Evolutionary conservation across 2,113 vertebrate genomes (phyloP), one percentile per base, ranked within the genome.

Genomic region (Caranx melampygus): DNA sequence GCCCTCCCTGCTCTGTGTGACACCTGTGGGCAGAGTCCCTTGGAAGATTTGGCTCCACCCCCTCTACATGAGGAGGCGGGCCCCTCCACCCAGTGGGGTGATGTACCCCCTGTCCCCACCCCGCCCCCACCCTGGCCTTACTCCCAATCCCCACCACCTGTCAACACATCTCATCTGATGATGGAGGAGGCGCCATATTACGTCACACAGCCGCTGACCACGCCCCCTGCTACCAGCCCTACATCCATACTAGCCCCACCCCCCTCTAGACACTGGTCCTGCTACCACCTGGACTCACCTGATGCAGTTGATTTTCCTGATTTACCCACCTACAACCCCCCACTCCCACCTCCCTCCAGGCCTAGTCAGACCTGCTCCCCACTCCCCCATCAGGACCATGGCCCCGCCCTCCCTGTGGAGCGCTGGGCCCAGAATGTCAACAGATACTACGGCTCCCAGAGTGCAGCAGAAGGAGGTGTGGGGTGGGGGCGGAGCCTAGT

Each of bases 371-470:
- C 80, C 35, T 10, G 72, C 6, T 83, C 91, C 20, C 75, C 78
- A 0, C 35, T 75, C 10, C 47, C 75, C 20, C 45, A 40, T 34
- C 77, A 42, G 58, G 81, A 84, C 51, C 54, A 59, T 77, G 57
- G 87, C 85, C 77, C 65, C 0, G 79, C 92, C 21, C 85, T 95
- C 91, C 95, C 97, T 9, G 95, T 97, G 91, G 96, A 97, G 91
- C 88, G 82, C 72, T 97, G 97, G 97, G 95, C 96, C 3, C 94
- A 96, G 88, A 97, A 97, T 71, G 95, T 96, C 82, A 96, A 93
- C 88, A 95, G 94, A 77, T 95, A 96, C 93, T 96, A 96, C 90
- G 94, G 92, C 88, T 94, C 95, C 91, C 95, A 95, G 85, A 90
- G 87, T 86, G 13, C 78, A 79, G 2, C 45, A 0, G 81, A 14